phyloP scores from a whole-genome alignment of 2,113 vertebrate genomes.

The Bubo blakistoni region DNA sequence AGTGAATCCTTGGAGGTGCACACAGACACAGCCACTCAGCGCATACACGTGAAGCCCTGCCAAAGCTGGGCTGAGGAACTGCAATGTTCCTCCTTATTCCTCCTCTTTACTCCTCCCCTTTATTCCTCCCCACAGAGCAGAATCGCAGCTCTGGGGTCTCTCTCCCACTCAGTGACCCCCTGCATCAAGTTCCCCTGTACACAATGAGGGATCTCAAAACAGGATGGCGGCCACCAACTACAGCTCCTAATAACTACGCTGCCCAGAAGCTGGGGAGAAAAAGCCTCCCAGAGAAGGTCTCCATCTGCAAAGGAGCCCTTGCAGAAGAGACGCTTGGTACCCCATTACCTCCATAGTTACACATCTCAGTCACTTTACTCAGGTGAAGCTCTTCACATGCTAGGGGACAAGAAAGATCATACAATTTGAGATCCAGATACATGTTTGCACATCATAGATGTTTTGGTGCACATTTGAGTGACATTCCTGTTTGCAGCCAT shows the following conservation, averaged over 20 bases:
- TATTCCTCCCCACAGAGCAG: neutral
- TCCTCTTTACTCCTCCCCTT: neutral
- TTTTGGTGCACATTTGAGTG: neutral
- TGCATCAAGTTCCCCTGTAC: neutral
- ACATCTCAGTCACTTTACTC: neutral
- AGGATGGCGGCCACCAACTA: neutral
- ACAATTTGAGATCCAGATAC: rapidly evolving
- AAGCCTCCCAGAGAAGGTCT: neutral
- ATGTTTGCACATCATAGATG: neutral
- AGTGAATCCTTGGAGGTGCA: neutral
- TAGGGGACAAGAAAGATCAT: neutral
- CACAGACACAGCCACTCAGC: neutral
- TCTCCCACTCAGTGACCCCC: neutral
- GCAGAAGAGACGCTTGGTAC: neutral
- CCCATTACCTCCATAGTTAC: neutral
- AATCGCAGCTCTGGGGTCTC: neutral
- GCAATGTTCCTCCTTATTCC: neutral
- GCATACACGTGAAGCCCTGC: neutral
- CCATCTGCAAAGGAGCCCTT: neutral
- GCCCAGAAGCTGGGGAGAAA: neutral
- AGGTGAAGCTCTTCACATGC: neutral
- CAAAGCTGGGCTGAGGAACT: neutral
- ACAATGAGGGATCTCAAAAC: neutral
- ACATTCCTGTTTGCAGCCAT: neutral
- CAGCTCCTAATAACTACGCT: neutral